Percentiles rank a stretch among this genome's conserved stretches.
Conservation (phyloP, 2,113 vertebrate genomes). For the Tursiops truncatus region DNA sequence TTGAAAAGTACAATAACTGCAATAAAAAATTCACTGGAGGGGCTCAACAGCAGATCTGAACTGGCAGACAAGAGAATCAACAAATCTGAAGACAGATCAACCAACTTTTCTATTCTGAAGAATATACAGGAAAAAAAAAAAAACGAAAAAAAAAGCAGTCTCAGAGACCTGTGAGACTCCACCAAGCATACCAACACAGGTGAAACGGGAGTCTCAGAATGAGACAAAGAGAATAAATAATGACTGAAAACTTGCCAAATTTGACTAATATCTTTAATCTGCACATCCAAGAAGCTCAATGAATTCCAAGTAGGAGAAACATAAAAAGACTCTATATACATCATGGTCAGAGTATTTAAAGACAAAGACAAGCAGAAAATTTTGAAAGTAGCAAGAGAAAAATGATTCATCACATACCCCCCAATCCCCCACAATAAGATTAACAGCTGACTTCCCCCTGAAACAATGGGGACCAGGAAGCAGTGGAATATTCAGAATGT, state of each 20-base stretch:
- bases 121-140: background rate
- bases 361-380: background rate
- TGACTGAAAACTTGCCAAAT: background rate
- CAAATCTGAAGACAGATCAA: background rate
- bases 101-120: background rate
- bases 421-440: background rate
- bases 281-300: background rate
- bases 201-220: background rate
- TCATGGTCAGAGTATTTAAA: background rate
- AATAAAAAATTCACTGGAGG: background rate
- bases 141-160: background rate
- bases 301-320: conserved; percentile 27
- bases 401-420: background rate
- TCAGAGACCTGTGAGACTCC: background rate
- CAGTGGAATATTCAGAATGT: background rate
- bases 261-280: background rate
- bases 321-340: background rate
- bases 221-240: background rate
- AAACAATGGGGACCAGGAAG: background rate
- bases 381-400: background rate
- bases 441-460: background rate
- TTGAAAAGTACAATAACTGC: background rate
- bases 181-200: background rate
- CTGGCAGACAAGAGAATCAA: background rate
- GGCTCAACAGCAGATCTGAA: background rate